Evolutionary conservation across 2,113 vertebrate genomes (phyloP), one percentile per base, ranked within the genome.

Genomic region (Erpornis zantholeuca): DNA sequence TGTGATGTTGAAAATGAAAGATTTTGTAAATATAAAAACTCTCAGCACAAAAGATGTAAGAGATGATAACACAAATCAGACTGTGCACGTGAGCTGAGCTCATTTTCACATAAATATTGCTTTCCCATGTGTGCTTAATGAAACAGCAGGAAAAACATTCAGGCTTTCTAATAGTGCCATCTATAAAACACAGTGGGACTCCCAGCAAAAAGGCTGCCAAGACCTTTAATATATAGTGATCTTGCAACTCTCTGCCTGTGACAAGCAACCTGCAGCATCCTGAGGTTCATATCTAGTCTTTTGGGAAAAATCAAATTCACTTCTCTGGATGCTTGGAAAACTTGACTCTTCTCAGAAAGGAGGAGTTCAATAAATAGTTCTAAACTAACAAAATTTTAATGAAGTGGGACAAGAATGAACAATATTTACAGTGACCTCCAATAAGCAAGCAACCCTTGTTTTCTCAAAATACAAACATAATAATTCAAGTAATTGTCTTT

Each of bases 121-220:
- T 94, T 92, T 96, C 31, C 38, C 49, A 47, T 42, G 21, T 65
- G 36, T 50, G 47, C 42, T 66, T 80, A 88, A 82, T 59, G 35
- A 59, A 90, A 93, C 59, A 76, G 45, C 60, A 89, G 92, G 90
- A 95, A 75, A 96, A 94, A 24, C 24, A 59, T 59, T 88, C 59
- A 85, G 31, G 7, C 7, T 85, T 91, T 75, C 69, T 69, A 85
- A 76, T 61, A 72, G 28, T 82, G 36, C 50, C 36, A 69, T 76
- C 50, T 87, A 80, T 59, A 89, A 94, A 92, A 65, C 42, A 40
- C 61, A 45, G 85, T n/a, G 54, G 45, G 59, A 82, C 66, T 94
- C 64, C 70, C 49, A 82, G 52, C 57, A 87, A 77, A 95, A 81
- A 36, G 63, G 29, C 35, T 93, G 66, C 75, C 61, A 69, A 73